Percentiles rank a stretch among this genome's conserved stretches.
These are phyloP conservation scores for Ciconia boyciana DNA, from an alignment of 2,113 vertebrate species.

Conservation along the genomic window DNA sequence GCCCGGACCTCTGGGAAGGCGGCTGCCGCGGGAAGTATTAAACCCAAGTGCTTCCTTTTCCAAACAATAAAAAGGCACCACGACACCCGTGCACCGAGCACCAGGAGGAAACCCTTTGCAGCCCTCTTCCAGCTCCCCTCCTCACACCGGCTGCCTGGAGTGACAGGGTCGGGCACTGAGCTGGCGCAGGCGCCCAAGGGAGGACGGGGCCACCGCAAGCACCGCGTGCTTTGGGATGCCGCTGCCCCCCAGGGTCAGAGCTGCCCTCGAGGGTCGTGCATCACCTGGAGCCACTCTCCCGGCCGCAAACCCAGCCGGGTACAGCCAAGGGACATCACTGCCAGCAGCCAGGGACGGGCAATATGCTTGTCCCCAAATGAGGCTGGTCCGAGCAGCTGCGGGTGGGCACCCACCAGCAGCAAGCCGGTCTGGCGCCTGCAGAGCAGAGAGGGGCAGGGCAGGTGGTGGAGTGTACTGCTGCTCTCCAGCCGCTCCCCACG, in stretches of 20 bases:
- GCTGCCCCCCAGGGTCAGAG: rapidly evolving
- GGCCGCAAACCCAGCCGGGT: rapidly evolving
- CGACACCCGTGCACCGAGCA: neutral
- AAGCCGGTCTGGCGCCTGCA: rapidly evolving
- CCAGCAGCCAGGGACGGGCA: rapidly evolving
- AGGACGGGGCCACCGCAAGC: rapidly evolving
- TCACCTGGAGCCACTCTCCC: neutral
- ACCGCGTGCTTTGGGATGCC: rapidly evolving
- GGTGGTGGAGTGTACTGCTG: rapidly evolving
- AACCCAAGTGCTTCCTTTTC: constrained; percentile 69
- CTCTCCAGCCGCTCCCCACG: rapidly evolving
- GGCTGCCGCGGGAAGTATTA: constrained; percentile 53
- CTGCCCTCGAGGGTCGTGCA: rapidly evolving
- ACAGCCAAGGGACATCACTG: rapidly evolving
- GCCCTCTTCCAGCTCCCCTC: neutral
- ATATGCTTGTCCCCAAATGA: rapidly evolving
- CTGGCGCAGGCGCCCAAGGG: rapidly evolving
- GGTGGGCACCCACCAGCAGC: neutral
- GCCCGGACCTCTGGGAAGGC: neutral
- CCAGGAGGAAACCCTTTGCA: neutral
- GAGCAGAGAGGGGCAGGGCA: neutral
- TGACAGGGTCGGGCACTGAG: rapidly evolving
- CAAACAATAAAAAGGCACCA: constrained; percentile 63
- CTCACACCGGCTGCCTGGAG: rapidly evolving
- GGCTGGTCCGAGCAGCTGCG: neutral